A percentile compares a stretch with the other conserved stretches of the same genome.
These are phyloP conservation scores for Catocala fraxini DNA, from an alignment of 2,888 invertebrate species.

Conservation along the genomic window DNA sequence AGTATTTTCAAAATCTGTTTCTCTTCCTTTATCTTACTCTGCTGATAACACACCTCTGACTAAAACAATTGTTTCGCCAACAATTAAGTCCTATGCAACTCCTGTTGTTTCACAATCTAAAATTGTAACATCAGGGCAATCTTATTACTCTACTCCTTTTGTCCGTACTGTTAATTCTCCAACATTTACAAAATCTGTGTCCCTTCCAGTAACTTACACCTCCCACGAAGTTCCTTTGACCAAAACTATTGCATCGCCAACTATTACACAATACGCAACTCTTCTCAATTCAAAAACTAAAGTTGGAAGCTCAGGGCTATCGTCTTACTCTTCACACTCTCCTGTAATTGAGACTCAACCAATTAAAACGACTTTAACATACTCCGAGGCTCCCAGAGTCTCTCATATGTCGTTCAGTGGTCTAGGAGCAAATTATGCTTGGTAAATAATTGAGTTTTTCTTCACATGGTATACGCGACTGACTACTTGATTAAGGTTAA, in stretches of 20 bases:
- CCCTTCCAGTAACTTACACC: constrained; percentile 39
- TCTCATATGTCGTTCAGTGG: constrained; percentile 64
- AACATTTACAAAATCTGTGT: constrained; percentile 31
- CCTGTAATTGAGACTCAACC: constrained; percentile 40
- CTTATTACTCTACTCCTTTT: constrained; percentile 46
- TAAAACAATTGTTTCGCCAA: constrained; percentile 42
- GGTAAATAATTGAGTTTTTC: constrained; percentile 56
- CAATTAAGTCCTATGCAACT: constrained; percentile 37
- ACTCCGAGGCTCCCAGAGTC: constrained; percentile 58
- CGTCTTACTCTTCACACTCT: constrained; percentile 46
- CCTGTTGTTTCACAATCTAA: constrained; percentile 39
- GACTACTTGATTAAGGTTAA: constrained; percentile 53
- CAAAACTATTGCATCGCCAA: constrained; percentile 40
- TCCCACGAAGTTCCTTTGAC: constrained; percentile 34
- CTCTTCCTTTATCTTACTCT: constrained; percentile 36
- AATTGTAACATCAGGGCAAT: constrained; percentile 43
- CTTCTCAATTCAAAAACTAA: constrained; percentile 36
- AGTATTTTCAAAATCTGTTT: constrained; percentile 32
- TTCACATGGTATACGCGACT: constrained; percentile 59
- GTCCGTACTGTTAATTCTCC: constrained; percentile 39
- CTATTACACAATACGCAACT: constrained; percentile 35
- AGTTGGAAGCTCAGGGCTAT: constrained; percentile 42
- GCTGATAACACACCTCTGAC: constrained; percentile 35
- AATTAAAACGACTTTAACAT: constrained; percentile 51
- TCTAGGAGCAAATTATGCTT: constrained; percentile 60